Evolutionary conservation across 1,140 invertebrate genomes (phyloP), one percentile per base, ranked within the genome.

Genomic region (Liolophura sinensis): DNA sequence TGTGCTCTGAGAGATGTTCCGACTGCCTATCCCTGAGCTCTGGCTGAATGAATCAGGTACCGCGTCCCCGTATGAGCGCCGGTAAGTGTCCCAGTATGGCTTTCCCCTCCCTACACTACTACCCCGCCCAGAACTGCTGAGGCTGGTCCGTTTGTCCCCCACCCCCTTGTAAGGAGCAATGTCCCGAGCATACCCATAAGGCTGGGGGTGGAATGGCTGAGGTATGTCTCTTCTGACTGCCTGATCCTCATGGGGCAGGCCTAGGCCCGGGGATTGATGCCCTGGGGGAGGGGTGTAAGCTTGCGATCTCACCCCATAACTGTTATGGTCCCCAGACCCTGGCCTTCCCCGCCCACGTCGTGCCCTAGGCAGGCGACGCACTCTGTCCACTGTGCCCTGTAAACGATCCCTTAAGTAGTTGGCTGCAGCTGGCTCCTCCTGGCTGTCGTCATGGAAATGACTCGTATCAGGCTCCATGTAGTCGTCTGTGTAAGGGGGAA

Each of bases 1-100:
- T 86, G 89, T 93, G 84, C 88, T 92, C 81, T 87, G 92, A 3
- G 89, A 94, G n/a, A 92, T 95, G 83, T 95, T 96, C 78, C 94
- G 93, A 74, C 93, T 95, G 20, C 93, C 93, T 74, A 95, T 94
- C 0, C 94, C 94, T 78, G 92, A 93, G 60, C 78, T 81, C 6
- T 91, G 92, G 60, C 71, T 73, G 1, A 91, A 91, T 73, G 91
- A 93, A 82, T 96, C 93, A 18, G 76, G 76, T 9, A 72, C 71
- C 0, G 67, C 64, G 46, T 75, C 73, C 7, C 72, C 49, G 14
- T 47, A 63, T 56, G 64, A 59, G 1, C 66, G 51, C 27, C 69
- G 61, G 3, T 69, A 59, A 50, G 31, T 3, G 31, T 40, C 31
- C 31, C 31, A 40, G 31, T 40, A 40, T 40, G 31, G 48, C 22